Percentiles rank a stretch among this genome's conserved stretches.
These are phyloP conservation scores for Philopotamus ludificatus DNA, from an alignment of 1,140 invertebrate species.

Conservation along the genomic window DNA sequence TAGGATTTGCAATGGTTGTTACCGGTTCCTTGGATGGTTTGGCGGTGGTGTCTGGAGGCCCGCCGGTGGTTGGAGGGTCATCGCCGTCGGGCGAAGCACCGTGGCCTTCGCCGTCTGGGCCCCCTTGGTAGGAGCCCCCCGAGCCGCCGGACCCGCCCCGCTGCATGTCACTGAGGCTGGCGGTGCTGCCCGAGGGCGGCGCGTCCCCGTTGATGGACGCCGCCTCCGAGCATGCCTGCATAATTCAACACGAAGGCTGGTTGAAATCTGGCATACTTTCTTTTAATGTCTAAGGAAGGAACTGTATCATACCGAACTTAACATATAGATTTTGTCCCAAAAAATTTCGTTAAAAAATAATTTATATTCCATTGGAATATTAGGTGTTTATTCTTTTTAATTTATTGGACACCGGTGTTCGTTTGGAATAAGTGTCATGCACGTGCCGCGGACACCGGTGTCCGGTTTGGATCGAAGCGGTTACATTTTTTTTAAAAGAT, in stretches of 20 bases:
- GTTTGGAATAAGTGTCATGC: too few species aligned
- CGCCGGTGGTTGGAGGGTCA: constrained; percentile 38
- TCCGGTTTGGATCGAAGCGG: too few species aligned
- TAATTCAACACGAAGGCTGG: constrained; percentile 5
- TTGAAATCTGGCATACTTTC: not conserved
- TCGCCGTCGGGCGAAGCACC: constrained; percentile 42
- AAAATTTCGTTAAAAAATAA: too few species aligned
- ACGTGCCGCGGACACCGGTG: too few species aligned
- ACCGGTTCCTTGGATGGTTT: constrained; percentile 26
- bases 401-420: too few species aligned
- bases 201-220: constrained; percentile 42
- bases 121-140: constrained; percentile 11
- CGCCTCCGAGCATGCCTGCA: constrained; percentile 43
- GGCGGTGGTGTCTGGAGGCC: constrained; percentile 39
- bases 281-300: not conserved
- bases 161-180: constrained; percentile 34
- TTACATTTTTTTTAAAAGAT: too few species aligned
- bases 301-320: not conserved
- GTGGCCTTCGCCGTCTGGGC: constrained; percentile 40
- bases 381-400: too few species aligned
- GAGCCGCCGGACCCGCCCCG: constrained; percentile 37
- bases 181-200: constrained; percentile 24
- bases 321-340: not conserved
- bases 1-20: not conserved
- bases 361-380: too few species aligned